Evolutionary conservation across 1,140 invertebrate species (phyloP).

Genomic region (Drosophila sechellia): DNA sequence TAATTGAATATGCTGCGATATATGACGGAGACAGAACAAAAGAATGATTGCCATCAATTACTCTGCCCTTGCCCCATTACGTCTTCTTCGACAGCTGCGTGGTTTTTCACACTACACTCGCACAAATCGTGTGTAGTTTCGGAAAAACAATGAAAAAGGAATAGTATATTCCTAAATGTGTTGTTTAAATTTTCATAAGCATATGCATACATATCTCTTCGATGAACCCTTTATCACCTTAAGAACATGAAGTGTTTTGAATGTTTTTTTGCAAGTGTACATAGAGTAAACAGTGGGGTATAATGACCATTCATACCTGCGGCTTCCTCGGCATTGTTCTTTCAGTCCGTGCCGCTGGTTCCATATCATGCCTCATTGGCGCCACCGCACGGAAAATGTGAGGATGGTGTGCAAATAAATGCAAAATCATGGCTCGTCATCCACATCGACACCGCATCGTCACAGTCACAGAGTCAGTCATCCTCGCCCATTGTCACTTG

Average conservation of each 20-base stretch:
- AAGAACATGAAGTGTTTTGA: too few species aligned
- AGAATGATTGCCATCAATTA: constrained; percentile 47
- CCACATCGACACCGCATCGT: constrained; percentile 12
- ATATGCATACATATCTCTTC: too few species aligned
- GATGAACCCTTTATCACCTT: too few species aligned
- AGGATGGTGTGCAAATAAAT: constrained; percentile 55
- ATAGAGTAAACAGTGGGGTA: not conserved
- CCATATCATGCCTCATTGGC: constrained; percentile 42
- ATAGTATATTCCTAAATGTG: too few species aligned
- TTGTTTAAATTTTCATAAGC: too few species aligned
- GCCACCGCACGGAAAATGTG: constrained; percentile 4
- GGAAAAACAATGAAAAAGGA: too few species aligned
- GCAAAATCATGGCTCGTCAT: constrained; percentile 58
- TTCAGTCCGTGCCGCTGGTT: not conserved
- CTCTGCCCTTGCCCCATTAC: constrained; percentile 36
- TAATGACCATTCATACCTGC: constrained; percentile 30
- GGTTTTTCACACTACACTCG: constrained; percentile 23
- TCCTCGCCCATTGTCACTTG: constrained; percentile 16
- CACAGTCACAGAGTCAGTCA: constrained; percentile 4
- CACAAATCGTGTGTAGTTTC: not conserved
- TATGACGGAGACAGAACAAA: constrained; percentile 22
- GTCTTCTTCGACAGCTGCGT: constrained; percentile 38
- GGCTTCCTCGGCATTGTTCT: constrained; percentile 23
- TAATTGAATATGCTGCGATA: constrained; percentile 46
- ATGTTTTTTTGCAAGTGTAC: not conserved